These are phyloP conservation scores for Mermis nigrescens DNA, from an alignment of 2,888 invertebrate species.

Conservation along the genomic window DNA sequence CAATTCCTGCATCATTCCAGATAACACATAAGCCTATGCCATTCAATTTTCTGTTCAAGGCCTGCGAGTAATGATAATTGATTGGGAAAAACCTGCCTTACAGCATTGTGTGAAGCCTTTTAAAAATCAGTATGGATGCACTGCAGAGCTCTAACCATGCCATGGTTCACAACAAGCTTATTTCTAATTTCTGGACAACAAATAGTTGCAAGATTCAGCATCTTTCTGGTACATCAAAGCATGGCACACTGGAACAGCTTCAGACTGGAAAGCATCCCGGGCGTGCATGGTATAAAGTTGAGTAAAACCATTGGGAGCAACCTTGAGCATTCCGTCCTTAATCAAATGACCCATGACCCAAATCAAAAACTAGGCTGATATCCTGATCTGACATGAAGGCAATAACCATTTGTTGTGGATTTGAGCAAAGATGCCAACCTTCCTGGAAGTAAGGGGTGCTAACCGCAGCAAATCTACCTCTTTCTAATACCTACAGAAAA, in stretches of 20 bases:
- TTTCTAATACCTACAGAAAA: too few relatives aligned
- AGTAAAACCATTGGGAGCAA: not conserved
- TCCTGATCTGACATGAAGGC: not conserved
- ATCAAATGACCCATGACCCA: not conserved
- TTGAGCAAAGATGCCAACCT: not conserved
- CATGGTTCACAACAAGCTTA: not conserved
- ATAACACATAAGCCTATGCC: not conserved
- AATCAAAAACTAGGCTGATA: not conserved
- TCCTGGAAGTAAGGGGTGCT: not conserved
- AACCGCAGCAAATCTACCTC: not conserved
- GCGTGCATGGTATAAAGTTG: slow-evolving; percentile 2
- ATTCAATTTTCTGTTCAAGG: not conserved
- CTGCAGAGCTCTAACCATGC: not conserved
- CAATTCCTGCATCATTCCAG: not conserved
- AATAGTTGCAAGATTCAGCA: not conserved
- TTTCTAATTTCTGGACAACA: not conserved
- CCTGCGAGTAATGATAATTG: slow-evolving; percentile 1
- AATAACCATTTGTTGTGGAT: not conserved
- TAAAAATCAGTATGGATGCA: not conserved
- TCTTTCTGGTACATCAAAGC: not conserved
- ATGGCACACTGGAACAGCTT: not conserved
- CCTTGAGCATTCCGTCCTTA: slow-evolving; percentile 3
- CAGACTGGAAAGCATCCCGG: not conserved
- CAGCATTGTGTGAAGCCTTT: not conserved
- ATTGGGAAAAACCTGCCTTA: not conserved